Evolutionary conservation across 2,113 vertebrate species (phyloP).

Genomic region (Psettodes erumei): DNA sequence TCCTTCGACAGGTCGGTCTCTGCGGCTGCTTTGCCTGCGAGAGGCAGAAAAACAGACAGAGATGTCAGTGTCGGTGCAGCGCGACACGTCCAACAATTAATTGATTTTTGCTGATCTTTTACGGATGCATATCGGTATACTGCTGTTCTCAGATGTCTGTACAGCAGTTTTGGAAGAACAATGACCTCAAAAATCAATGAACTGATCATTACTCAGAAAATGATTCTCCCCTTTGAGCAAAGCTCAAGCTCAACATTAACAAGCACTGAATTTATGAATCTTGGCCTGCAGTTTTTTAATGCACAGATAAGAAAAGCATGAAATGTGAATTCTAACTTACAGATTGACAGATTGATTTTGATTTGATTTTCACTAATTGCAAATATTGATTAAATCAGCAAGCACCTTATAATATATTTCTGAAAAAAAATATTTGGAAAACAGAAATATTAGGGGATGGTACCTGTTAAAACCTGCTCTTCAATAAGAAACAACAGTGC

Average conservation of each 20-base stretch:
- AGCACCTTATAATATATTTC: not conserved
- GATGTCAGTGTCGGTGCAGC: not conserved
- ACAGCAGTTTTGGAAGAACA: conserved; percentile 12
- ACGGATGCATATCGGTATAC: not conserved
- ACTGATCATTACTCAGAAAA: conserved; percentile 5
- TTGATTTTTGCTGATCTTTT: conserved; percentile 3
- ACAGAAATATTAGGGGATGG: too few relatives aligned
- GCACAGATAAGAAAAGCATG: not conserved
- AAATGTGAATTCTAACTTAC: not conserved
- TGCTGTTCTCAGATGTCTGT: conserved; percentile 11
- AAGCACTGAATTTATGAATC: too few relatives aligned
- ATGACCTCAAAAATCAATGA: not conserved
- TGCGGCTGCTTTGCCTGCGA: not conserved
- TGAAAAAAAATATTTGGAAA: too few relatives aligned
- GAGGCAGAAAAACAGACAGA: not conserved
- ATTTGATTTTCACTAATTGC: too few relatives aligned
- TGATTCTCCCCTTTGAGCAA: not conserved
- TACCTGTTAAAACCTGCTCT: too few relatives aligned
- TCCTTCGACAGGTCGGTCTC: conserved; percentile 94
- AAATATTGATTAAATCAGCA: not conserved
- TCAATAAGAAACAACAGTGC: too few relatives aligned
- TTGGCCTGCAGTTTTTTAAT: too few relatives aligned
- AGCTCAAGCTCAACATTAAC: too few relatives aligned
- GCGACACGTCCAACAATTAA: not conserved
- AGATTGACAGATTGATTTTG: too few relatives aligned